Evolutionary conservation across 2,113 vertebrate species (phyloP).

Genomic region (Gadus chalcogrammus): DNA sequence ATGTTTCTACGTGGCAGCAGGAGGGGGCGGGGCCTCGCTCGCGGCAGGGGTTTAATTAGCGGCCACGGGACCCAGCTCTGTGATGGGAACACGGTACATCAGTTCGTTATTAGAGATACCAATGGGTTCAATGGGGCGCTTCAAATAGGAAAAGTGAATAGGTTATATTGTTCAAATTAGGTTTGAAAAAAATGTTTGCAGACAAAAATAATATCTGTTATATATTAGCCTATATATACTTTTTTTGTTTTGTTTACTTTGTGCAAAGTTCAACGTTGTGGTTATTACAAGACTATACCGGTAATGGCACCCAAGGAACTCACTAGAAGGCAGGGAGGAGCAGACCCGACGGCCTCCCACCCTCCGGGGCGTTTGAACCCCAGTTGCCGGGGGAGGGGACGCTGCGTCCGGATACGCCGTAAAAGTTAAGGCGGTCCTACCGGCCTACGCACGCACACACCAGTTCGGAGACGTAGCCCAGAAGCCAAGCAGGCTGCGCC

Average conservation of each 20-base stretch:
- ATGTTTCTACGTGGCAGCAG: constrained; percentile 68
- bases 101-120: background rate
- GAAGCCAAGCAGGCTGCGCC: background rate
- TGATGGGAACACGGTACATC: background rate
- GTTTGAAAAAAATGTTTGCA: no score
- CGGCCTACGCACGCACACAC: constrained; percentile 30
- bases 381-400: constrained; percentile 40
- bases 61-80: background rate
- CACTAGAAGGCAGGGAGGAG: constrained; percentile 45
- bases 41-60: constrained; percentile 42
- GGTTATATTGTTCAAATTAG: no score
- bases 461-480: constrained; percentile 10
- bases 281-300: no score
- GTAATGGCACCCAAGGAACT: no score
- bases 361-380: constrained; percentile 1
- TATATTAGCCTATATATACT: no score
- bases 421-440: constrained; percentile 55
- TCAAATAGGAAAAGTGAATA: background rate
- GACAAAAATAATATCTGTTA: no score
- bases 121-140: no score
- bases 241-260: no score
- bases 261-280: no score
- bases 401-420: constrained; percentile 56
- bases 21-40: constrained; percentile 34
- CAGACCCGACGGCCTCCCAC: constrained; percentile 24